phyloP scores from a whole-genome alignment of 2,888 invertebrate genomes.

The Microplitis manilae region DNA sequence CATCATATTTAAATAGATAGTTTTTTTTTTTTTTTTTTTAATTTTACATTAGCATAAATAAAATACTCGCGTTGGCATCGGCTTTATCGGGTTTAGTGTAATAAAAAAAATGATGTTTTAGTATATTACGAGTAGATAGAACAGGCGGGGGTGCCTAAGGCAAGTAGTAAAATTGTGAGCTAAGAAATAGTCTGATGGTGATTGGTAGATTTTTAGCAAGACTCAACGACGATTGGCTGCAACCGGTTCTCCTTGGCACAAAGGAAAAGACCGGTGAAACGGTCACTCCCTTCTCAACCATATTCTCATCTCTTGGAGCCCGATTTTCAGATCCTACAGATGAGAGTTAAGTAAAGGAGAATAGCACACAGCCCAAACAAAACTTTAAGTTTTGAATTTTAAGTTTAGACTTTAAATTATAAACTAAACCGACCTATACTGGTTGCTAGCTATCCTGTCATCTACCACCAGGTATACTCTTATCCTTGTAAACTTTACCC shows the following conservation, averaged over 20 bases:
- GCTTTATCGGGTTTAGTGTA: background rate
- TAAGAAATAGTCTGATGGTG: slow-evolving; percentile 34
- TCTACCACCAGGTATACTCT: background rate
- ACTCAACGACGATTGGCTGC: slow-evolving; percentile 55
- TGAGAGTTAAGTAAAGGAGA: background rate
- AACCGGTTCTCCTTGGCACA: slow-evolving; percentile 60
- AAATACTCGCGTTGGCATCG: background rate
- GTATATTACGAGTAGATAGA: background rate
- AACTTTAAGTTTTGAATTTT: background rate
- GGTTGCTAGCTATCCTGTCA: background rate
- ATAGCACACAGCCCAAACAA: background rate
- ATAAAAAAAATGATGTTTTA: background rate
- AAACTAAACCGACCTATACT: background rate
- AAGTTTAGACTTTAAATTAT: background rate
- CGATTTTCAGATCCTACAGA: slow-evolving; percentile 12
- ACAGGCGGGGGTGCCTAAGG: background rate
- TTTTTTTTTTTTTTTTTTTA: background rate
- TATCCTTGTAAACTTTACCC: background rate
- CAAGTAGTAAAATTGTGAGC: background rate
- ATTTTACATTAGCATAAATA: background rate
- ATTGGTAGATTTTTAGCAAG: slow-evolving; percentile 61
- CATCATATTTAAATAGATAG: background rate
- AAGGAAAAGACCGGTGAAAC: slow-evolving; percentile 48
- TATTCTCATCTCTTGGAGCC: slow-evolving; percentile 13
- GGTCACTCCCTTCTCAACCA: slow-evolving; percentile 28